phyloP scores from a whole-genome alignment of 2,888 invertebrate species.

The Toxonevra muliebris region DNA sequence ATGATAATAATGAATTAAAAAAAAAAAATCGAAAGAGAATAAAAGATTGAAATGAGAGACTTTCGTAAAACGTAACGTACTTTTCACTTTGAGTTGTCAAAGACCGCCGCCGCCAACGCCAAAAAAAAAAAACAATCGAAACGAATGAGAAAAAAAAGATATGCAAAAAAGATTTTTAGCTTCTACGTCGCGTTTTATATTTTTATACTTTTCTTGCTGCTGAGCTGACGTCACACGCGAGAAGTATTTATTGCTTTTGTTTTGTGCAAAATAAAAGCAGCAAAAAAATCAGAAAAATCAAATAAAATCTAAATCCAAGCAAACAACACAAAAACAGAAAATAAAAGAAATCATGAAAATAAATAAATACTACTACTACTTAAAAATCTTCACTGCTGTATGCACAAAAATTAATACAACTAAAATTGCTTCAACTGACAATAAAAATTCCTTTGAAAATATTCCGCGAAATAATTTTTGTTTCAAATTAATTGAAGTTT shows the following conservation, averaged over 20 bases:
- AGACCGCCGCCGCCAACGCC: slow-evolving; percentile 34
- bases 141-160: slow-evolving; percentile 10
- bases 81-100: slow-evolving; percentile 13
- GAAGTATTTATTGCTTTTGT: neutral
- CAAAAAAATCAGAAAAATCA: slow-evolving; percentile 6
- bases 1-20: no score
- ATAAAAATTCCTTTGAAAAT: no score
- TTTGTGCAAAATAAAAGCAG: slow-evolving; percentile 6
- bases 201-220: neutral
- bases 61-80: no score
- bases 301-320: slow-evolving; percentile 28
- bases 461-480: no score
- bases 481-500: no score
- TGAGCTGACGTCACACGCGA: slow-evolving; percentile 22
- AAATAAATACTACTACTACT: slow-evolving; percentile 35
- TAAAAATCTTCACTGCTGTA: no score
- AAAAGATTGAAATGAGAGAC: no score
- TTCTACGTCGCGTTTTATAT: neutral
- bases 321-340: slow-evolving; percentile 31
- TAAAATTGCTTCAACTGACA: slow-evolving; percentile 13
- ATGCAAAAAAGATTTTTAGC: neutral
- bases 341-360: slow-evolving; percentile 42
- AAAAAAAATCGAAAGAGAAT: no score
- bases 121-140: slow-evolving; percentile 19
- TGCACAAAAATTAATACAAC: no score